Evolutionary conservation across 1,140 invertebrate species (phyloP).

Genomic region (Patella vulgata): DNA sequence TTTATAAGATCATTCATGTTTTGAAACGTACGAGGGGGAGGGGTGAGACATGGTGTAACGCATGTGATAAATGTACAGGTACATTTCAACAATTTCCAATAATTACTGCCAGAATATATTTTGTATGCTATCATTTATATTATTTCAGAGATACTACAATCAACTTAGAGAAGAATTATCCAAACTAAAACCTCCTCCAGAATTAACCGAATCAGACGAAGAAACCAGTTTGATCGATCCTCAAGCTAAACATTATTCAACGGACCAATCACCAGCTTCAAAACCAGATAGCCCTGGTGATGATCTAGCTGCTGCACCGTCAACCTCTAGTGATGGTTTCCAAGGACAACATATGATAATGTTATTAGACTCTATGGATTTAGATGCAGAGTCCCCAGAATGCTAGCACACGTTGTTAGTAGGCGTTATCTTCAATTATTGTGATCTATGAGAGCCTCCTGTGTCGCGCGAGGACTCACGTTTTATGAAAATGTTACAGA

Average conservation of each 20-base stretch:
- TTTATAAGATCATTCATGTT: no score
- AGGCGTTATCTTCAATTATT: no score
- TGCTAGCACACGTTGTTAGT: no score
- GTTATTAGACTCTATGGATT: slow-evolving; percentile 5
- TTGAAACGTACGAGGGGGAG: no score
- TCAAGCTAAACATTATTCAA: slow-evolving; percentile 46
- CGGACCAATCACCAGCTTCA: slow-evolving; percentile 26
- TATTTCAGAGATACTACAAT: slow-evolving; percentile 78
- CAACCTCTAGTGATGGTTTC: no score
- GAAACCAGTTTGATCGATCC: slow-evolving; percentile 39
- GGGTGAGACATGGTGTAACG: no score
- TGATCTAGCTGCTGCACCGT: no score
- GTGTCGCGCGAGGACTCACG: no score
- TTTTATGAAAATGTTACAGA: no score
- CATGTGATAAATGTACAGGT: background rate
- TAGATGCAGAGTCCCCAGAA: background rate
- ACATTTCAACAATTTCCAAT: background rate
- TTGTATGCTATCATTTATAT: slow-evolving; percentile 3
- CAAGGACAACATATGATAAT: slow-evolving; percentile 1
- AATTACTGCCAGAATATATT: background rate
- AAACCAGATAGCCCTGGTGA: background rate
- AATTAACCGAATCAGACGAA: slow-evolving; percentile 68
- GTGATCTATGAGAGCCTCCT: no score
- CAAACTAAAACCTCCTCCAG: slow-evolving; percentile 79
- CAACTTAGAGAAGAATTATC: slow-evolving; percentile 81